These are phyloP conservation scores for Epinephelus malabaricus DNA, from an alignment of 2,797 vertebrate species.

Conservation along the genomic window DNA sequence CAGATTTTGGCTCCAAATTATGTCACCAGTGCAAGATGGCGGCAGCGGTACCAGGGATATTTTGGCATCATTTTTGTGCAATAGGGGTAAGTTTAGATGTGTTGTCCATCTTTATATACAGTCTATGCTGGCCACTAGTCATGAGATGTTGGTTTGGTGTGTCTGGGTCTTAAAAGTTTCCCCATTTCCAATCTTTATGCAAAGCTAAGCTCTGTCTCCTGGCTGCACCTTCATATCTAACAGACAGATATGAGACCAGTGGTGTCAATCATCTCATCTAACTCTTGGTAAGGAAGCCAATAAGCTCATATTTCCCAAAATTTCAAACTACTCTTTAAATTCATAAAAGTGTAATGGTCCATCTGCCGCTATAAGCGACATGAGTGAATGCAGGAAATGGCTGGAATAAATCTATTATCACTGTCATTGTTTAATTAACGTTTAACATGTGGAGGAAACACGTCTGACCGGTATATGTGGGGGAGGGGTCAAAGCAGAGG, in stretches of 20 bases:
- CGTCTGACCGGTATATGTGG: conserved; percentile 34
- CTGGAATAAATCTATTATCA: conserved; percentile 55
- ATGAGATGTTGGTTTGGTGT: too few species aligned
- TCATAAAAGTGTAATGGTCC: not conserved
- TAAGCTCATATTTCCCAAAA: not conserved
- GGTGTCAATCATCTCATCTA: not conserved
- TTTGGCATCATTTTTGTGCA: too few species aligned
- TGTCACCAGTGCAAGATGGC: too few species aligned
- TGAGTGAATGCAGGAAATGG: conserved; percentile 10
- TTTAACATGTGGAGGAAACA: conserved; percentile 60
- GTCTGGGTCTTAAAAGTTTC: too few species aligned
- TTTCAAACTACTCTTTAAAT: conserved; percentile 7
- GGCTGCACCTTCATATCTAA: conserved; percentile 3
- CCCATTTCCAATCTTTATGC: not conserved
- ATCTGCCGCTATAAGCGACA: conserved; percentile 8
- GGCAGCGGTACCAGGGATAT: too few species aligned
- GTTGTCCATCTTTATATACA: too few species aligned
- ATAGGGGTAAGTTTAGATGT: too few species aligned
- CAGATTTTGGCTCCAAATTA: too few species aligned
- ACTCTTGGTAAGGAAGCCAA: not conserved
- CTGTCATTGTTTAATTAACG: conserved; percentile 73
- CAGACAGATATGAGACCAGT: not conserved
- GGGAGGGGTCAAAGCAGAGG: conserved; percentile 57
- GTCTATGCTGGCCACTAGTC: too few species aligned
- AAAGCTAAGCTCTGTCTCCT: not conserved